These are phyloP conservation scores for Acanthosepion esculentum DNA, from an alignment of 2,888 invertebrate genomes.

Conservation along the genomic window DNA sequence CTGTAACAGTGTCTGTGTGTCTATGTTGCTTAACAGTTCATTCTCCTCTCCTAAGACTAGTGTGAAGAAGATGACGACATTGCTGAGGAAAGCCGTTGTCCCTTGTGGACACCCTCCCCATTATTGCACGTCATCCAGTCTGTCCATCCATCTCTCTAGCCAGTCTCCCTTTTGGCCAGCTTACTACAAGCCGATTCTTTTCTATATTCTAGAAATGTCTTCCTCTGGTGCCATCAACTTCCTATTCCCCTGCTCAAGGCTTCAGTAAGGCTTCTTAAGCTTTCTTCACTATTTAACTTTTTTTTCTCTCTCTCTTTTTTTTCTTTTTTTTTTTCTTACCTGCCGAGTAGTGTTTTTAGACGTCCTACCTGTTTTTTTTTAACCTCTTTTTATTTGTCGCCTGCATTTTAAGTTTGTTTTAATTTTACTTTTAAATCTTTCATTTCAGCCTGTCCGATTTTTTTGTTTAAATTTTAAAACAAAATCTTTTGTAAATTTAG, in stretches of 20 bases:
- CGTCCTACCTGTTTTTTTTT: background rate
- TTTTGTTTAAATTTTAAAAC: background rate
- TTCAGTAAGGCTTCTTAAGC: constrained; percentile 33
- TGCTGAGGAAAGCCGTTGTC: background rate
- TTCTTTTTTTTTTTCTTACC: background rate
- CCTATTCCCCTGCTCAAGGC: background rate
- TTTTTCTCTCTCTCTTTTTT: background rate
- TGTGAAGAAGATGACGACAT: constrained; percentile 33
- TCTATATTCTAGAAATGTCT: constrained; percentile 23
- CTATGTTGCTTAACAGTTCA: background rate
- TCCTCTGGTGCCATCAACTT: background rate
- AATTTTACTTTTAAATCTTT: background rate
- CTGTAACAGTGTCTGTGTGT: background rate
- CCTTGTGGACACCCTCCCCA: constrained; percentile 8
- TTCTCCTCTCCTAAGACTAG: background rate
- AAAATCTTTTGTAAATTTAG: no score
- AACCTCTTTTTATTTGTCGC: background rate
- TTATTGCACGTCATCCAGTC: background rate
- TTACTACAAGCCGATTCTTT: background rate
- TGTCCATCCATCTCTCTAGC: constrained; percentile 4
- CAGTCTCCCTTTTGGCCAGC: constrained; percentile 22
- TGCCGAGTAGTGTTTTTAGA: constrained; percentile 33
- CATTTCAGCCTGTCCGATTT: background rate
- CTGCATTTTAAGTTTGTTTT: background rate
- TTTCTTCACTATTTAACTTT: background rate